A percentile compares a stretch with the other conserved stretches of the same genome.
Evolutionary conservation across 2,888 invertebrate genomes (phyloP).

Genomic region (Epinotia nisella): DNA sequence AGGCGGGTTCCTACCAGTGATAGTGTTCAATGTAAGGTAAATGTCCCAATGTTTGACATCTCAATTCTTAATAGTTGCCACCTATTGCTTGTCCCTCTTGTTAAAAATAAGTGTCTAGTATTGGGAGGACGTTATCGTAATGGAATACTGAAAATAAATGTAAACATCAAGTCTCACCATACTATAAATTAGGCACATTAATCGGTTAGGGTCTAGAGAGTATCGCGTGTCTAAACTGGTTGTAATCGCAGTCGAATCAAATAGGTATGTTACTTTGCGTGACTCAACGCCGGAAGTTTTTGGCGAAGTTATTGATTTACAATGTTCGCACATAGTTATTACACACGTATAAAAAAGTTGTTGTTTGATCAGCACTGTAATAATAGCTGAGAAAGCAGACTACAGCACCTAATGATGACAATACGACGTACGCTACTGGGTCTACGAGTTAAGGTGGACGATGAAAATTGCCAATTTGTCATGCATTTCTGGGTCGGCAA

Average conservation of each 20-base stretch:
- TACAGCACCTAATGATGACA: too few relatives aligned
- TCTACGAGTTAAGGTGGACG: too few relatives aligned
- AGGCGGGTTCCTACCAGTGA: too few relatives aligned
- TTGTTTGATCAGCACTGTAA: background rate
- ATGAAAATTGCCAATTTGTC: too few relatives aligned
- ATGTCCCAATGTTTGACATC: too few relatives aligned
- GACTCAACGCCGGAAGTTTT: conserved; percentile 22
- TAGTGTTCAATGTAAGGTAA: background rate
- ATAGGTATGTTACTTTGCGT: conserved; percentile 27
- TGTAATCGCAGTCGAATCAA: conserved; percentile 27
- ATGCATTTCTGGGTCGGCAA: too few relatives aligned
- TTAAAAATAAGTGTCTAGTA: too few relatives aligned
- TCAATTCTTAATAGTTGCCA: too few relatives aligned
- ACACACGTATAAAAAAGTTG: background rate
- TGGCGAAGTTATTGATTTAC: conserved; percentile 22
- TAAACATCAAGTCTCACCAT: background rate
- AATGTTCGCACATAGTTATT: background rate
- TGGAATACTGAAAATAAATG: too few relatives aligned
- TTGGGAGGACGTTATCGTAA: too few relatives aligned
- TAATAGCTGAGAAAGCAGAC: background rate
- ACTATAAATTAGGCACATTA: background rate
- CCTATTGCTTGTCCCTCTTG: too few relatives aligned
- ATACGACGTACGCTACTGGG: too few relatives aligned
- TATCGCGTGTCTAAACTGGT: conserved; percentile 28
- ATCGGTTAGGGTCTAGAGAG: background rate